Evolutionary conservation across 1,140 invertebrate genomes (phyloP), one percentile per base, ranked within the genome.

Genomic region (Halyomorpha halys): DNA sequence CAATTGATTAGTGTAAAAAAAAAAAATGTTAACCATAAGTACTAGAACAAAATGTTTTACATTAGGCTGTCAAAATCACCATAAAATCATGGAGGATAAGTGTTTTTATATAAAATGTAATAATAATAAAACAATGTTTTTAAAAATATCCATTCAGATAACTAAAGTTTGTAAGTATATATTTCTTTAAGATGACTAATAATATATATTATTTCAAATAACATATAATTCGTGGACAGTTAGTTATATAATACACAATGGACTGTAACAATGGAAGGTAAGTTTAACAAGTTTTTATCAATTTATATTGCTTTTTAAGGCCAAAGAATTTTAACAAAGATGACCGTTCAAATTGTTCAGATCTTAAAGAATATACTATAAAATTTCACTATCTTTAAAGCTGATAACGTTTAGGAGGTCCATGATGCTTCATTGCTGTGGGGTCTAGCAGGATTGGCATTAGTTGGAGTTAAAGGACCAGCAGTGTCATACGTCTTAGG

Each of bases 401-500:
- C 8, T 6, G 47, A 49, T 19, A 49, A 49, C 23, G 27, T 56
- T 27, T 56, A 56, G 18, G 53, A 23, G 15, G 53, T 23, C 53
- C 53, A 56, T 25, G 53, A 56, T 25, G 53, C 11, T 56, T 56
- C 53, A 23, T 56, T 56, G 53, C 53, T 56, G 18, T 21, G 53
- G 23, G 23, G 53, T 27, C 53, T 21, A 25, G 53, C 53, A 11
- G 53, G 23, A 56, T 19, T 19, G 11, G 23, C 53, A 25, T 56
- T 56, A 3, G 53, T 21, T 16, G 53, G 27, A 15, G 19, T 23
- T 56, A 56, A 19, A 18, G 53, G 27, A 5, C 53, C 63, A 44
- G 25, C 27, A n/a, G 44, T 59, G 14, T 51, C 63, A 53, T 59
- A 64, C 2, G 53, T 54, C 19, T 64, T 64, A 13, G 51, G 63